Conservation (phyloP, 2,113 vertebrate species). For the Brachypodius melanocephalos region DNA sequence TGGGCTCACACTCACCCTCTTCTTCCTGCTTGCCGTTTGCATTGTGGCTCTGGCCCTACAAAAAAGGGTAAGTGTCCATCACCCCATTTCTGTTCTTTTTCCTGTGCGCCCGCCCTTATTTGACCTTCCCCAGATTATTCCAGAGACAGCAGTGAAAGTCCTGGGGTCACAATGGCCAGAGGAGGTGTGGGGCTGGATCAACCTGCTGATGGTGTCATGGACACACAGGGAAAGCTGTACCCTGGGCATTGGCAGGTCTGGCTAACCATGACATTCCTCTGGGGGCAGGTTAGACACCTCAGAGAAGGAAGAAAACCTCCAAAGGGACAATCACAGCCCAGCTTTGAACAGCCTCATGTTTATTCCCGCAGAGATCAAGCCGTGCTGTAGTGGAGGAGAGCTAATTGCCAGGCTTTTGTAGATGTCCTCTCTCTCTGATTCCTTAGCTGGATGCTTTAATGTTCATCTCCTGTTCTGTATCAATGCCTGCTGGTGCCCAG, state of each 20-base stretch:
- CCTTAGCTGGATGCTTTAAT: background rate
- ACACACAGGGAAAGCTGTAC: background rate
- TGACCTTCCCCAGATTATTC: background rate
- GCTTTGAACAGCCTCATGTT: background rate
- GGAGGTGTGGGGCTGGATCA: background rate
- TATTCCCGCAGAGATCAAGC: background rate
- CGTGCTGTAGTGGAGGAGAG: background rate
- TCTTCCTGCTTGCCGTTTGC: slow-evolving; percentile 1
- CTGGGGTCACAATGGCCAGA: background rate
- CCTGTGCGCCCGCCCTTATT: background rate
- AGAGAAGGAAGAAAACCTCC: background rate
- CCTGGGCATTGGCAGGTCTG: background rate
- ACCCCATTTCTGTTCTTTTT: background rate
- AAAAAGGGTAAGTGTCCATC: slow-evolving; percentile 51
- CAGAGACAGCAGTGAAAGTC: background rate
- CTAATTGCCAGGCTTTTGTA: background rate
- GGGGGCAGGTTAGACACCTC: background rate
- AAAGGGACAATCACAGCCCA: background rate
- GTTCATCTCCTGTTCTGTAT: background rate
- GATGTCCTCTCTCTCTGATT: background rate
- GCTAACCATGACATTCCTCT: background rate
- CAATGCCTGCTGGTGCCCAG: background rate
- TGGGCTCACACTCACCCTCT: slow-evolving; percentile 36
- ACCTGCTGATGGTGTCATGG: background rate
- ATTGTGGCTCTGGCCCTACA: slow-evolving; percentile 15